Conservation (phyloP, 2,797 vertebrate genomes). For the Cirrhinus molitorella region DNA sequence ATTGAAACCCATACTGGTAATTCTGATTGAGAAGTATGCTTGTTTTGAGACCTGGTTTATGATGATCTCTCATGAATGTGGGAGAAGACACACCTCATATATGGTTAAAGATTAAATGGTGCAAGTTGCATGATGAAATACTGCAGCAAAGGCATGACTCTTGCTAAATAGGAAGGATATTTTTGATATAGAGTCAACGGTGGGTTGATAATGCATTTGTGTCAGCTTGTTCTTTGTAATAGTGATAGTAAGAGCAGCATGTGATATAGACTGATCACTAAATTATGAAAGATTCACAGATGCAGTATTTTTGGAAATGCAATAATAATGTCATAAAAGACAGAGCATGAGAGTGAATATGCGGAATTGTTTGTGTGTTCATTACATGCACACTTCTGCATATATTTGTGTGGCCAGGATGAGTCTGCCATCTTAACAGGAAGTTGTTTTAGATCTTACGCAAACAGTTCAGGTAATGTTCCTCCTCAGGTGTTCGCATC, state of each 20-base stretch:
- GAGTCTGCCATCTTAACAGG: conserved; percentile 4
- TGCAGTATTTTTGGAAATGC: neutral
- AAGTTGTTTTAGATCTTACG: conserved; percentile 43
- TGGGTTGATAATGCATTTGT: neutral
- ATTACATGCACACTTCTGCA: conserved; percentile 2
- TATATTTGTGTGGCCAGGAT: conserved; percentile 15
- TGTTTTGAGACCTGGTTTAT: neutral
- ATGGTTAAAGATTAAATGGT: conserved; percentile 43
- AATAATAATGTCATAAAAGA: neutral
- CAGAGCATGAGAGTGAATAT: neutral
- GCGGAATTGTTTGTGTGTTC: neutral
- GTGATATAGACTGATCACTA: neutral
- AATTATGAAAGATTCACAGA: neutral
- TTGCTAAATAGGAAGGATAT: conserved; percentile 8
- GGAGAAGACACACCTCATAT: conserved; percentile 37
- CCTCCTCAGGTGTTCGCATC: conserved; percentile 41
- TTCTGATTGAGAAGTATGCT: neutral
- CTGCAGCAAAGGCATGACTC: neutral
- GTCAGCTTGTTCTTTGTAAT: neutral
- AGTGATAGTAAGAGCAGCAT: neutral
- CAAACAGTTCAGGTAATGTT: conserved; percentile 63
- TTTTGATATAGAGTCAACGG: neutral
- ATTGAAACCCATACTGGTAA: neutral
- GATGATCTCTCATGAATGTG: conserved; percentile 19
- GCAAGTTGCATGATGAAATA: conserved; percentile 31